Evolutionary conservation across 2,888 invertebrate genomes (phyloP).

Genomic region (Hypercompe scribonia): DNA sequence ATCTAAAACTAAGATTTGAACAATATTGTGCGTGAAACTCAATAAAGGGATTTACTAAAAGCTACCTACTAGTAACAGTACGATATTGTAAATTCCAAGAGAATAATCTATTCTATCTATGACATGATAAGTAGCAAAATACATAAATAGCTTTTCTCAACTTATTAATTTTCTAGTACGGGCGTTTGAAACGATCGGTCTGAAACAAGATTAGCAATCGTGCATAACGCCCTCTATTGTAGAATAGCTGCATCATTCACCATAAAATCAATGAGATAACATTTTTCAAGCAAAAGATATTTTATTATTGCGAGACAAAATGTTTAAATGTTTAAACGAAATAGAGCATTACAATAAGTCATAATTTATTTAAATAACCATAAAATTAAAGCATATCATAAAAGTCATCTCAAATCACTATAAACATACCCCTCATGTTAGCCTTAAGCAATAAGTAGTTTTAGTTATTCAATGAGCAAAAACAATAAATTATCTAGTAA

Average conservation of each 20-base stretch:
- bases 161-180: neutral
- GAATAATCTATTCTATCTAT: neutral
- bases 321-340: neutral
- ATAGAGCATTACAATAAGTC: neutral
- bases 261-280: slow-evolving; percentile 30
- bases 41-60: neutral
- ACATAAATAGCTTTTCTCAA: neutral
- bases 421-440: slow-evolving; percentile 14
- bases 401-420: slow-evolving; percentile 13
- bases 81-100: too few relatives aligned
- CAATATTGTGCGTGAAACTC: neutral
- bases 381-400: slow-evolving; percentile 9
- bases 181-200: neutral
- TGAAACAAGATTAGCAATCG: neutral
- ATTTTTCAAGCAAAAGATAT: neutral
- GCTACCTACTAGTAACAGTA: too few relatives aligned
- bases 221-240: slow-evolving; percentile 67
- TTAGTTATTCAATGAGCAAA: slow-evolving; percentile 38
- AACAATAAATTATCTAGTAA: slow-evolving; percentile 46
- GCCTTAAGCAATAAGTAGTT: slow-evolving; percentile 18
- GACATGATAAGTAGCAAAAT: neutral
- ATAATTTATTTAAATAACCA: neutral
- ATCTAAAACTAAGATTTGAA: neutral
- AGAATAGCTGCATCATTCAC: slow-evolving; percentile 57
- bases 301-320: neutral